Evolutionary conservation across 92 coral and sea anemone genomes (phyloP).

Genomic region (Epizoanthus fatuus): DNA sequence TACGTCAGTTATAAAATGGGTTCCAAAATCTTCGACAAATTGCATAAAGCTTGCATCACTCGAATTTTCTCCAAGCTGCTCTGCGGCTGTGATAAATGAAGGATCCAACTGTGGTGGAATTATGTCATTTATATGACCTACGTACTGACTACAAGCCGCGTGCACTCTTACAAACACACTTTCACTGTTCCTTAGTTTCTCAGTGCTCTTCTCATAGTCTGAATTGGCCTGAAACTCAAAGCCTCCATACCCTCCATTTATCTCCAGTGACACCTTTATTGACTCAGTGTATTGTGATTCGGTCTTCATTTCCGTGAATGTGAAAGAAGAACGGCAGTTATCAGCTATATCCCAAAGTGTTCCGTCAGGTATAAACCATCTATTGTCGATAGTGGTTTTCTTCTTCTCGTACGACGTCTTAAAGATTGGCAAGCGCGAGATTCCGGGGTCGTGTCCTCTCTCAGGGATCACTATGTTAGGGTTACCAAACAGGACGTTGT

Average conservation of each 20-base stretch:
- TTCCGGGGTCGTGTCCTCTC: constrained; percentile 34
- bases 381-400: too few species aligned
- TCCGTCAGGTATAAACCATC: constrained; percentile 22
- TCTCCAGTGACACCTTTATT: neutral
- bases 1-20: neutral
- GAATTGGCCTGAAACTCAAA: constrained; percentile 1
- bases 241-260: neutral
- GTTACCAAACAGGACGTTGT: constrained; percentile 19
- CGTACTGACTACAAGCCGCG: neutral
- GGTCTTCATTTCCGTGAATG: neutral
- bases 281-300: neutral
- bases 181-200: constrained; percentile 4
- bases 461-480: constrained; percentile 6
- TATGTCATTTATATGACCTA: neutral
- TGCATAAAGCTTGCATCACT: neutral
- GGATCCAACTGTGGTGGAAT: neutral
- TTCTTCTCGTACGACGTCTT: too few species aligned
- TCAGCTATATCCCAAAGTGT: neutral
- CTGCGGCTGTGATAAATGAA: neutral
- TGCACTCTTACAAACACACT: neutral
- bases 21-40: constrained; percentile 13
- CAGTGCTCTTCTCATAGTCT: neutral
- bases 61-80: neutral
- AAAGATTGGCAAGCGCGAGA: too few species aligned
- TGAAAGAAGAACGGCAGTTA: neutral